Base-by-base conservation (phyloP, 2,113 vertebrate species). In the Kryptolebias marmoratus region DNA sequence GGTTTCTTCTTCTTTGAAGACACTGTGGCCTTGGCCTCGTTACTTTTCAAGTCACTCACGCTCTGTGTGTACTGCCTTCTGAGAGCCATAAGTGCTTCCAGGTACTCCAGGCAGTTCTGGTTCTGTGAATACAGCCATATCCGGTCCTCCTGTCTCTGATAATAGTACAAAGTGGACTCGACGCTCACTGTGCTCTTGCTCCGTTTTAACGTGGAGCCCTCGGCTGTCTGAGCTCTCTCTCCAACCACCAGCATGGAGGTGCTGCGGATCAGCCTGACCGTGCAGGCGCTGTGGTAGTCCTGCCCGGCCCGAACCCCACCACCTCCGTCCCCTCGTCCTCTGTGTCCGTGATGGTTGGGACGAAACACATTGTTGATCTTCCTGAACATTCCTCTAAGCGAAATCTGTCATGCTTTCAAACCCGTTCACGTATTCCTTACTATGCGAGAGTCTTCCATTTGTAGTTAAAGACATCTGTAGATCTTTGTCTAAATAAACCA, bases 91-190 rank as follows among this genome's bases (percentile, higher is more conserved):
- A 99, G 91, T 5, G 97, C 97, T 83, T 97, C 96, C 58, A 99
- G 88, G 78, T 99, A 98, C 75, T 96, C 95, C 48, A 98, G 83
- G 58, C 96, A 98, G 85, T 97, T 95, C 80, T 96, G 97, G 48
- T 96, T 94, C 86, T 96, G 96, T 0, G 95, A 93, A 74, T 94
- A 94, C 82, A 96, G 91, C 97, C 96, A 98, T 0, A 96, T 93
- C 22, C 90, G 86, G 84, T 98, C 96, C 71, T 97, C 96, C 7
- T 96, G 95, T 61, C 92, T 95, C 82, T 94, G 91, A 68, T 95
- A 94, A 68, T 91, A 93, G 73, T 89, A 92, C 56, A 93, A 60
- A 18, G 91, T 89, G 0, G 92, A 93, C 84, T 96, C 93, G 0
- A 97, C 88, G 73, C 95, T 97, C 68, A 89, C 84, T 4, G 95